Conservation (phyloP, 1,140 invertebrate genomes). For the Ephestia elutella region DNA sequence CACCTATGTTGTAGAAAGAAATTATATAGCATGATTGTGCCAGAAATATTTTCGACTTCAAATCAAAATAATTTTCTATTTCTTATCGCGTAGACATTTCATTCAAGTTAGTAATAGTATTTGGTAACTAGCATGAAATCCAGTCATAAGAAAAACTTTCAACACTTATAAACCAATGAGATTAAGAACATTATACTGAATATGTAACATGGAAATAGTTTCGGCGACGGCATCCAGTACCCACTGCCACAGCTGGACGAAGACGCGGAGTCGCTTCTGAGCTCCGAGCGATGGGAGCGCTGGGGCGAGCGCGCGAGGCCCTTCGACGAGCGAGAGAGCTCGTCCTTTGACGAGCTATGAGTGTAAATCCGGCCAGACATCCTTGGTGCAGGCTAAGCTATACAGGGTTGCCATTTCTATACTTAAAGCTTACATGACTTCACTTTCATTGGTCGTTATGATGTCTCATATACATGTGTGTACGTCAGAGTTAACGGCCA, state of each 20-base stretch:
- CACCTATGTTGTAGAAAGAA: no score
- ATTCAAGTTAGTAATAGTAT: no score
- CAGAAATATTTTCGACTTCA: neutral
- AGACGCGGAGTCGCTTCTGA: slow-evolving; percentile 85
- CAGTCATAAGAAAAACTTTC: neutral
- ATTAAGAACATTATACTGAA: neutral
- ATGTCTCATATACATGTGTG: no score
- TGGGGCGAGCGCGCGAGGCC: slow-evolving; percentile 68
- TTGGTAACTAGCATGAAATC: neutral
- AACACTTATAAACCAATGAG: neutral
- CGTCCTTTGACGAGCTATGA: slow-evolving; percentile 64
- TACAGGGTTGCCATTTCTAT: neutral
- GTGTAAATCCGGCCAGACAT: slow-evolving; percentile 27
- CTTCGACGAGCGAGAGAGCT: slow-evolving; percentile 62
- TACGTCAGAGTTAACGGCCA: no score
- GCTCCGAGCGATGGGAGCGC: slow-evolving; percentile 73
- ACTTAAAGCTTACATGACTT: neutral
- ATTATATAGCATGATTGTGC: neutral
- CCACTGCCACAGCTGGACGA: slow-evolving; percentile 86
- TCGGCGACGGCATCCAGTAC: slow-evolving; percentile 90
- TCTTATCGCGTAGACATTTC: neutral
- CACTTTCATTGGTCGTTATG: no score
- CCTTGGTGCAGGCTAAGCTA: slow-evolving; percentile 4
- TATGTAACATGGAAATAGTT: slow-evolving; percentile 71
- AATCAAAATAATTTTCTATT: neutral